phyloP scores from a whole-genome alignment of 2,797 vertebrate genomes.

The Carduelis carduelis region DNA sequence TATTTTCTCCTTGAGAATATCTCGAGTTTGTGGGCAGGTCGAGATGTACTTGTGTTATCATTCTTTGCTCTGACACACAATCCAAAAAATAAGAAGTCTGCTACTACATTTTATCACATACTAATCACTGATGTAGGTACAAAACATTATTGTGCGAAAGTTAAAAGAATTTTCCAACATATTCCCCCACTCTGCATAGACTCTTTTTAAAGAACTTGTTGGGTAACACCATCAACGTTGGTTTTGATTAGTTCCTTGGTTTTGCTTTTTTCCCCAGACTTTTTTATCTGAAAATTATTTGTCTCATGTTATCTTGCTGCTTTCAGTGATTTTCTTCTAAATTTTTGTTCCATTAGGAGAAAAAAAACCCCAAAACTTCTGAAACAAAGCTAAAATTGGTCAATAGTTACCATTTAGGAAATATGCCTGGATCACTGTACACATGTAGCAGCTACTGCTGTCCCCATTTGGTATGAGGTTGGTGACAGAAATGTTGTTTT shows the following conservation, averaged over 20 bases:
- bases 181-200: background rate
- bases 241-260: background rate
- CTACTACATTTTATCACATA: background rate
- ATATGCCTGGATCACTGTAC: background rate
- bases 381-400: background rate
- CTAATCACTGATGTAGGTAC: background rate
- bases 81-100: background rate
- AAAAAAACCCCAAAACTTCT: background rate
- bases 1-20: background rate
- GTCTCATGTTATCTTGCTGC: background rate
- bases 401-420: background rate
- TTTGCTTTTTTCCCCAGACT: background rate
- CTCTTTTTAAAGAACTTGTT: background rate
- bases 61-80: background rate
- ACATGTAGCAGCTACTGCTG: background rate
- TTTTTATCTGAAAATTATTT: background rate
- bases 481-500: background rate
- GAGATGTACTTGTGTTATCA: background rate
- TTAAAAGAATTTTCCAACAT: background rate
- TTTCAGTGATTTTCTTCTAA: background rate
- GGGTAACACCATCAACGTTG: accelerated
- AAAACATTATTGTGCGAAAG: background rate
- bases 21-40: background rate
- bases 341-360: background rate
- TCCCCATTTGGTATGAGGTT: background rate